Conservation (phyloP, 2,797 vertebrate species). For the Mormyrops boulengeri region DNA sequence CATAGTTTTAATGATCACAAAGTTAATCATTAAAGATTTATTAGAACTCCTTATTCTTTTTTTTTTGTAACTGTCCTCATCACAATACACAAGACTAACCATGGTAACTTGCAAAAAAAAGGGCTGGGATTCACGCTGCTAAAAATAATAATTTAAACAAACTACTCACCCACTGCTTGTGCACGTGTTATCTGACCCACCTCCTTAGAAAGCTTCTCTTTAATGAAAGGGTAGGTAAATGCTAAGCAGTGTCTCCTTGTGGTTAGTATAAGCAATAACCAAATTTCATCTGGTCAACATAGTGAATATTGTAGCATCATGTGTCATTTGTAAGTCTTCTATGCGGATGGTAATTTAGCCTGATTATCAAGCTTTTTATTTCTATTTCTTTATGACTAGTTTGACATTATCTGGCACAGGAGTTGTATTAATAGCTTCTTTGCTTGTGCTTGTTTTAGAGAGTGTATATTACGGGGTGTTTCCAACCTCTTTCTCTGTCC, state of each 20-base stretch:
- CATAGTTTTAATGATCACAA: background rate
- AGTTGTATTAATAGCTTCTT: background rate
- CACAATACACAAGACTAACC: background rate
- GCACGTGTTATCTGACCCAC: background rate
- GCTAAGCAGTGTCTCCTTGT: background rate
- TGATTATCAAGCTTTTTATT: background rate
- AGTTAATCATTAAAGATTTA: background rate
- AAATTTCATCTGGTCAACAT: background rate
- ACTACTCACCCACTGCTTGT: background rate
- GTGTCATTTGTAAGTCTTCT: background rate
- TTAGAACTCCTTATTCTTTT: background rate
- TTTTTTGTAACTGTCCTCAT: background rate
- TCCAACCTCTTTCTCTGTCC: background rate
- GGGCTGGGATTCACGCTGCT: background rate
- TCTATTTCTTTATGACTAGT: background rate
- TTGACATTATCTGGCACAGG: background rate
- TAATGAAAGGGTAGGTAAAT: background rate
- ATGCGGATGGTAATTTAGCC: background rate
- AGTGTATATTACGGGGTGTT: constrained; percentile 18
- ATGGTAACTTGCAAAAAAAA: background rate
- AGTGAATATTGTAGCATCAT: background rate
- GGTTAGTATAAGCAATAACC: background rate
- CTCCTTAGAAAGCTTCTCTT: background rate
- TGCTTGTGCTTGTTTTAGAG: background rate
- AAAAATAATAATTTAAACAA: background rate